A percentile compares a stretch with the other conserved stretches of the same genome.
Conservation (phyloP, 2,888 invertebrate genomes). For the Troides helena region DNA sequence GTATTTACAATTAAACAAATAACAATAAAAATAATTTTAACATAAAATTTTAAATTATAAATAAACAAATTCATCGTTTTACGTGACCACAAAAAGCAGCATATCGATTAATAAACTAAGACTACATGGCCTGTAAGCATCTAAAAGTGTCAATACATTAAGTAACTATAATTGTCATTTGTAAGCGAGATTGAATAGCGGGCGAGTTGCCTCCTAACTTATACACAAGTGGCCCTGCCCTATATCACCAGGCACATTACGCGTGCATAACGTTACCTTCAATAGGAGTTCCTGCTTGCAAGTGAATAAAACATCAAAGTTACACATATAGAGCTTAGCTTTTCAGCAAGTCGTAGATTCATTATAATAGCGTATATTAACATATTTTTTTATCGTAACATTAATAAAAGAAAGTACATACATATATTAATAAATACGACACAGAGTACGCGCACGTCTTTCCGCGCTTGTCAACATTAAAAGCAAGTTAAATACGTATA, state of each 20-base stretch:
- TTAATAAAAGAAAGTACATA: slow-evolving; percentile 3
- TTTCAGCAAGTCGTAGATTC: slow-evolving; percentile 18
- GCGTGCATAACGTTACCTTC: background rate
- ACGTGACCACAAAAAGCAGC: slow-evolving; percentile 37
- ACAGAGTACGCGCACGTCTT: background rate
- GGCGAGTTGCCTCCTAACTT: too few relatives aligned
- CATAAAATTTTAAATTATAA: slow-evolving; percentile 61
- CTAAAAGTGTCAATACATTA: slow-evolving; percentile 10
- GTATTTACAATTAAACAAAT: slow-evolving; percentile 60
- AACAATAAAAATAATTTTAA: slow-evolving; percentile 66
- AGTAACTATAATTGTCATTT: slow-evolving; percentile 1
- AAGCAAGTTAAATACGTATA: slow-evolving; percentile 11
- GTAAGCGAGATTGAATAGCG: background rate
- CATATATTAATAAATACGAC: background rate
- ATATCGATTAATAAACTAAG: slow-evolving; percentile 39
- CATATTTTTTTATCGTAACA: background rate
- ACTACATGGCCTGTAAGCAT: slow-evolving; percentile 41
- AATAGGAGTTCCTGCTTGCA: background rate
- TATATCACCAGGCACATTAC: too few relatives aligned
- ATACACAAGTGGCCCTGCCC: background rate
- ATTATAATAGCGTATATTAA: slow-evolving; percentile 17
- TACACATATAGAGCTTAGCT: slow-evolving; percentile 13
- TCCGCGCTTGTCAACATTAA: slow-evolving; percentile 14
- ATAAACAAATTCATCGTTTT: slow-evolving; percentile 53
- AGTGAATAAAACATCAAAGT: background rate